Conservation (phyloP, 1,140 invertebrate genomes). For the Anagrus nilaparvatae region DNA sequence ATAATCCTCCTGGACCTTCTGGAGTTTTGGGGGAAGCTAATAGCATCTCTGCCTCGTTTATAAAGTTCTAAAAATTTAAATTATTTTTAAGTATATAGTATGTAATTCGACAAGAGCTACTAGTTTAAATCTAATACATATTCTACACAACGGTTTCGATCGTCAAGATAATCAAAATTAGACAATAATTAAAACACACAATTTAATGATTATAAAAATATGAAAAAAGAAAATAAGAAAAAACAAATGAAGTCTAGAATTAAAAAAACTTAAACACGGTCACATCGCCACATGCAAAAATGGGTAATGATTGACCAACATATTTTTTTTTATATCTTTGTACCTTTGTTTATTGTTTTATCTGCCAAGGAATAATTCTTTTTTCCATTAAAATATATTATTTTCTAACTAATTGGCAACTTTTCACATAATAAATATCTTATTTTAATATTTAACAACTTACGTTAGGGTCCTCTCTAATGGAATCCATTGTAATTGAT, state of each 20-base stretch:
- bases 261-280: constrained; percentile 4
- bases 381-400: no score
- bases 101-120: constrained; percentile 12
- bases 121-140: constrained; percentile 11
- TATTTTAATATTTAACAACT: constrained; percentile 29
- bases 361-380: no score
- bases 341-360: constrained; percentile 31
- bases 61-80: constrained; percentile 53
- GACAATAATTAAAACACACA: no score
- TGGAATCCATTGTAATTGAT: constrained; percentile 45
- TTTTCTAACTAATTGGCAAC: no score
- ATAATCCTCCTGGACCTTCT: constrained; percentile 45
- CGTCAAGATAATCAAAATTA: no score
- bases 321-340: constrained; percentile 16
- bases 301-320: constrained; percentile 1
- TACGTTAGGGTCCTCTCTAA: constrained; percentile 73
- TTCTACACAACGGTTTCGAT: constrained; percentile 17
- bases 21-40: constrained; percentile 61
- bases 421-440: no score
- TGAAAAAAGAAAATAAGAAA: no score
- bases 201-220: no score
- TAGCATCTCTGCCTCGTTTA: constrained; percentile 67
- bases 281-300: constrained; percentile 16
- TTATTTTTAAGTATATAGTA: constrained; percentile 11
- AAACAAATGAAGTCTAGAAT: no score